Percentiles rank a stretch among this genome's conserved stretches.
Conservation (phyloP, 2,797 vertebrate species). For the Pseudocheirus occidentalis region DNA sequence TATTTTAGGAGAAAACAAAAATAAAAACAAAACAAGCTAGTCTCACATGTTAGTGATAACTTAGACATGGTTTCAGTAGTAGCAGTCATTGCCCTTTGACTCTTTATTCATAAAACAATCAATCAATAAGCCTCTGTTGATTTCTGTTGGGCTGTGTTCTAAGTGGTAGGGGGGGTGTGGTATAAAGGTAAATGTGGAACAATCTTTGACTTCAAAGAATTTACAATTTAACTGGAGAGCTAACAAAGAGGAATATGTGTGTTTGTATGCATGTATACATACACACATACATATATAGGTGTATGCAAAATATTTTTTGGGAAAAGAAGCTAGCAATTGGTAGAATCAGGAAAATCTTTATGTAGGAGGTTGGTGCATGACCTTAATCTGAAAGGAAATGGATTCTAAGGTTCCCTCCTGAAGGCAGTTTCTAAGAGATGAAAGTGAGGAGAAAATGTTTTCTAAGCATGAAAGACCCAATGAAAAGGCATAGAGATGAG, state of each 20-base stretch:
- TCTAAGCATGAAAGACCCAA: neutral
- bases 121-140: neutral
- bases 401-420: neutral
- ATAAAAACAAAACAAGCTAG: neutral
- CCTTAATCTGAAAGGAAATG: neutral
- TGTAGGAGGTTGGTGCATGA: neutral
- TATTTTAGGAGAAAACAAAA: neutral
- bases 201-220: neutral
- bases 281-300: neutral
- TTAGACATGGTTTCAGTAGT: conserved; percentile 27
- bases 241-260: neutral
- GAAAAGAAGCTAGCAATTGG: neutral
- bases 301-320: neutral
- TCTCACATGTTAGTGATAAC: conserved; percentile 49
- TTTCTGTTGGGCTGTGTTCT: neutral
- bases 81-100: conserved; percentile 49
- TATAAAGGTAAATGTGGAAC: neutral
- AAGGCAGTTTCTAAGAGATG: neutral
- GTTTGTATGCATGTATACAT: no score
- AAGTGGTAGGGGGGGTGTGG: neutral
- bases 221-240: neutral
- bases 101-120: conserved; percentile 35
- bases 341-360: neutral
- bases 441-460: neutral
- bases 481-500: neutral